Conservation (phyloP, 1,140 invertebrate species). For the Drosophila erecta region DNA sequence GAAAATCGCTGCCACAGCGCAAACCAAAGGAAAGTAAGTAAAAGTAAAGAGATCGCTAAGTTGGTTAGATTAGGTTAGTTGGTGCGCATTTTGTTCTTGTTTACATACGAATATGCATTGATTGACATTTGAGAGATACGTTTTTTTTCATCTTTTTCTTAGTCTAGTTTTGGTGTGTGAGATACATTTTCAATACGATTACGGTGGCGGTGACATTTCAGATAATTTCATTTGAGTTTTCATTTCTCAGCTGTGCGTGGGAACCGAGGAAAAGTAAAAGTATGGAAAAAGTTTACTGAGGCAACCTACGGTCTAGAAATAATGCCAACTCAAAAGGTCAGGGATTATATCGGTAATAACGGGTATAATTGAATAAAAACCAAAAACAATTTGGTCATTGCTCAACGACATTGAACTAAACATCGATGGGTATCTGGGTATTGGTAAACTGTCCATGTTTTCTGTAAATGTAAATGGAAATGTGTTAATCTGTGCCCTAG, state of each 20-base stretch:
- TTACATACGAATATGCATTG: conserved; percentile 67
- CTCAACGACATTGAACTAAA: conserved; percentile 63
- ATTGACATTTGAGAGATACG: conserved; percentile 48
- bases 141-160: conserved; percentile 22
- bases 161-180: conserved; percentile 62
- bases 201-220: conserved; percentile 68
- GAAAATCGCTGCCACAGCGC: conserved; percentile 41
- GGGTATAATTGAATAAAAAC: conserved; percentile 14
- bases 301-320: conserved; percentile 45
- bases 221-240: conserved; percentile 42
- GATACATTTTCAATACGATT: conserved; percentile 70
- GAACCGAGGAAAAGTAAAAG: conserved; percentile 26
- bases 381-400: conserved; percentile 17
- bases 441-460: conserved; percentile 33
- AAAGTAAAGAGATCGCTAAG: conserved; percentile 54
- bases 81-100: conserved; percentile 56
- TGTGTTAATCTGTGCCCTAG: conserved; percentile 52
- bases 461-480: conserved; percentile 21
- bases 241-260: conserved; percentile 69
- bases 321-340: conserved; percentile 34
- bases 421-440: conserved; percentile 64
- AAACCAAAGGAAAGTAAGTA: conserved; percentile 51
- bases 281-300: conserved; percentile 1
- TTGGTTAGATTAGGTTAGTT: conserved; percentile 39
- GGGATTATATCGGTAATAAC: conserved; percentile 24